Evolutionary conservation across 2,113 vertebrate species (phyloP), one percentile per base, ranked within the genome.

Genomic region (Halcyon malimbica): DNA sequence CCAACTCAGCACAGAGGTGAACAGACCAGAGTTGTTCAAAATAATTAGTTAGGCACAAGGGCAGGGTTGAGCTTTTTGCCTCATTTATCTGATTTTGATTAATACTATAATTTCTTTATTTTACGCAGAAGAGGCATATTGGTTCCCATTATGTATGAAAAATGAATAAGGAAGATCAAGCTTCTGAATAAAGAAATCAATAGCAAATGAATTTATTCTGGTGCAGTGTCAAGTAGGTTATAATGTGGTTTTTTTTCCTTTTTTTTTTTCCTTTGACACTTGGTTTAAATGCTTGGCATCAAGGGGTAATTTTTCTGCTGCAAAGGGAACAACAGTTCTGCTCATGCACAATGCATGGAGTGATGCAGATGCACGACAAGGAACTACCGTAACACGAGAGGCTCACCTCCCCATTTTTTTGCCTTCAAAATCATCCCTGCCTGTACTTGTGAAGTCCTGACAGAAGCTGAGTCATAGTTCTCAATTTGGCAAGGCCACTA

Each of bases 1-100:
- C 97, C 96, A 97, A 90, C 94, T 93, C 93, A 97, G 95, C 96
- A 97, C 94, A 97, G 94, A 97, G 98, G 98, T 98, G 94, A 97
- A 97, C 94, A 97, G 97, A 92, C 95, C 94, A 95, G 96, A 94
- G 93, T 89, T 96, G 88, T 96, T 98, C 92, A 87, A 96, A 96
- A 96, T 97, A 96, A 98, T 98, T 97, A 97, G 97, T 82, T 88
- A 57, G 68, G 96, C 97, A 96, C 93, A 86, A 95, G 96, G 91
- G 97, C 96, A 94, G 91, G 81, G 81, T 93, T 96, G 94, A 85
- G 89, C 80, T 95, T 97, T 97, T 96, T 86, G 73, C 87, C 80
- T 97, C 96, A 85, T 97, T 97, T 97, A 89, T 96, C 83, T 95
- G 85, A 95, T 97, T 97, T 97, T 97, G 96, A 98, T 98, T 97